These are phyloP conservation scores for Drosophila carrolli DNA, from an alignment of 1,140 invertebrate species.

Conservation along the genomic window DNA sequence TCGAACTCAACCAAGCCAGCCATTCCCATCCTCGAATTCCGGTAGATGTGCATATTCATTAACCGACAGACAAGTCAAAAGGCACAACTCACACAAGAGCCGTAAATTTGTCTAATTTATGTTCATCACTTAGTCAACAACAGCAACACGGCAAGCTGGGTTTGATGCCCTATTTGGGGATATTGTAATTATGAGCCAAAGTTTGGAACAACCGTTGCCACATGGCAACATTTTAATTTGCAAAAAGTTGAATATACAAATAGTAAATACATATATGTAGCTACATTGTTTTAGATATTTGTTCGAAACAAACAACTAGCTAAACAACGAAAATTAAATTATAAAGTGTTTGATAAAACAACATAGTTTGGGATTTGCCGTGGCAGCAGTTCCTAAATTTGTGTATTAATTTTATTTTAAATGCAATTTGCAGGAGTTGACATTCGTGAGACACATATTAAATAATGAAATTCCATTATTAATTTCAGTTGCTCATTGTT, in stretches of 20 bases:
- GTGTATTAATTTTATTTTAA: no score
- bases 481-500: no score
- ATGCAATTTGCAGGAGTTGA: neutral
- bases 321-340: neutral
- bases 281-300: neutral
- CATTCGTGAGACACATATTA: no score
- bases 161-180: neutral
- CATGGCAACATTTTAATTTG: slow-evolving; percentile 21
- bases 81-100: slow-evolving; percentile 40
- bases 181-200: slow-evolving; percentile 16
- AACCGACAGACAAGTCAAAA: slow-evolving; percentile 37
- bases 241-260: slow-evolving; percentile 1
- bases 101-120: slow-evolving; percentile 58
- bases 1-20: slow-evolving; percentile 2
- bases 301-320: neutral
- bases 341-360: neutral
- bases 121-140: slow-evolving; percentile 29
- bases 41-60: slow-evolving; percentile 49
- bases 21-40: slow-evolving; percentile 1
- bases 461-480: no score
- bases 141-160: slow-evolving; percentile 14
- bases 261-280: slow-evolving; percentile 5
- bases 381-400: no score
- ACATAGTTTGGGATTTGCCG: neutral
- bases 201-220: slow-evolving; percentile 7